Base-by-base conservation (phyloP, 2,888 invertebrate species). In the Eubasilissa splendida region DNA sequence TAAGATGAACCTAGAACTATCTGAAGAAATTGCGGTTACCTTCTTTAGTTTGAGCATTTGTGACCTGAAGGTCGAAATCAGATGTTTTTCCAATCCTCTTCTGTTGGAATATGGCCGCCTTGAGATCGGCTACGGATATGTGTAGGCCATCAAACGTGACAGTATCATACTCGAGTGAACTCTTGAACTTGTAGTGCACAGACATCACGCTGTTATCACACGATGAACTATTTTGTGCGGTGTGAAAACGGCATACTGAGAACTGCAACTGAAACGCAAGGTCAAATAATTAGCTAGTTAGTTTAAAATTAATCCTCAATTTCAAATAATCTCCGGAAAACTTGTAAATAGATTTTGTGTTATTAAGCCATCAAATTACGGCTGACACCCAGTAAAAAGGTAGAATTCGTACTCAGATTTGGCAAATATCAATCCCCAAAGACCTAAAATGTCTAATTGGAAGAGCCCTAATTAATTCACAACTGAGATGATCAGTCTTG, bases 151-250 rank as follows among this genome's bases (percentile, higher is more conserved):
- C 98, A 88, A 99, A 98, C 59, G 97, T 97, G 84, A 99, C 95
- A 9, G 98, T 98, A 88, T 99, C 98, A 90, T 96, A 98, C 88
- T 98, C 97, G 87, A 97, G 91, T 83, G 97, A 96, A 87, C 98
- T 97, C 91, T 99, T 99, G 88, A 99, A 99, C 90, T 99, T 99
- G 90, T 99, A 99, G 90, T 99, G 99, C 85, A 99, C 97, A 86
- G 98, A 98, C 95, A 97, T 97, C 11, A 50, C 68, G 68, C 50
- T n/a, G 9, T 4, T 63, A 63, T 33, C 11, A 4, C 53, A 22
- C 53, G 54, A 7, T 50, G 42, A 7, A 42, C 42, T 42, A 42
- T 7, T 5, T 2, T 42, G 42, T 42, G 42, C 42, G 42, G 42
- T 42, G 42, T 42, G 33, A 8, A 33, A 7, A 53, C 22, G 14